Base-by-base conservation (phyloP, 2,797 vertebrate genomes). In the Macroramphosus scolopax region DNA sequence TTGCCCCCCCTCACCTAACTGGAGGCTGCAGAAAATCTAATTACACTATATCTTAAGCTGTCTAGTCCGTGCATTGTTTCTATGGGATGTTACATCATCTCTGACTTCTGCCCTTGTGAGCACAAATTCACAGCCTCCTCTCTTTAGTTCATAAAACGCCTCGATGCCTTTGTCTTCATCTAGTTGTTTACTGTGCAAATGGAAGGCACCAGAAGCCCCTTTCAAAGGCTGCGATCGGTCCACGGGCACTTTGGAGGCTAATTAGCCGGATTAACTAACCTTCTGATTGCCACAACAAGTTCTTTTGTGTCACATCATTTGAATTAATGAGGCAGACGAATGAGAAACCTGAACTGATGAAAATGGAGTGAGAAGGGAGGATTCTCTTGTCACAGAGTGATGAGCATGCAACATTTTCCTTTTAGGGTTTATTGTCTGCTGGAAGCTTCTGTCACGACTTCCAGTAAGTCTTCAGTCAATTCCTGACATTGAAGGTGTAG, bases 241-340 rank as follows among this genome's bases (percentile, higher is more conserved):
- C 57, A 32, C 20, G 47, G 70, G 72, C 46, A 72, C 69, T 59
- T n/a, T 46, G 45, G 63, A 68, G 66, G 68, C 65, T 65, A 72
- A 80, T 84, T 75, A 72, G 62, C 65, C 24, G 45, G 56, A 77
- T 80, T 67, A 80, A 75, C 77, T 66, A 76, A 83, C 68, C 71
- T 49, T 70, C 68, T 62, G 57, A 80, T 68, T 76, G 51, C 56
- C 68, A 72, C 70, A 60, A 69, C 53, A 41, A 63, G 57, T 57
- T 78, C 42, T 58, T 54, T 51, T 63, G 72, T 55, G 68, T 70
- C 25, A 5, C 37, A 40, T 70, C 50, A 33, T 65, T 71, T 66
- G 57, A 78, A 72, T 83, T 76, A 81, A 82, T 69, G 65, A 81
- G 62, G 63, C 57, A 54, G 34, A 52, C 60, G 55, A 68, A 78